phyloP scores from a whole-genome alignment of 2,797 vertebrate genomes.

The Moxostoma hubbsi region DNA sequence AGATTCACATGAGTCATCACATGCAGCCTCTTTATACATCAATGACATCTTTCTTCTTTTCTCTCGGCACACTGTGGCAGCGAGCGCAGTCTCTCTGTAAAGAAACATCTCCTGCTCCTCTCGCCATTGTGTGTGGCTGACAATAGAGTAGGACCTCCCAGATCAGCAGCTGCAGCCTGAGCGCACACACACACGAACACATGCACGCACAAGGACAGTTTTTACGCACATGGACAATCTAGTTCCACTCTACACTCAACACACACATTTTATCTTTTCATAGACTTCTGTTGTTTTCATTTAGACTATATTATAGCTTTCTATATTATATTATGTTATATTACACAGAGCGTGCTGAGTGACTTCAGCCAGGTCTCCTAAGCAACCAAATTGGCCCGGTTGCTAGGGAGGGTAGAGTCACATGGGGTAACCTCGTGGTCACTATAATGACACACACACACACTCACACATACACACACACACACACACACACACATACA shows the following conservation, averaged over 20 bases:
- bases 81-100: conserved; percentile 79
- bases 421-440: too few relatives aligned
- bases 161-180: conserved; percentile 86
- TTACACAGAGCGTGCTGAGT: too few relatives aligned
- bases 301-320: too few relatives aligned
- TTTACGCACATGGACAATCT: too few relatives aligned
- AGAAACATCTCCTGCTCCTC: conserved; percentile 78
- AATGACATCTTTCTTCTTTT: conserved; percentile 77
- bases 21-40: conserved; percentile 73
- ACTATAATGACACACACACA: not conserved
- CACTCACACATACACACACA: not conserved
- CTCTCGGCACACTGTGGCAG: conserved; percentile 71
- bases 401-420: too few relatives aligned
- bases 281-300: too few relatives aligned
- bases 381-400: too few relatives aligned
- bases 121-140: conserved; percentile 80
- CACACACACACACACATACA: not conserved
- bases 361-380: too few relatives aligned
- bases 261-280: too few relatives aligned
- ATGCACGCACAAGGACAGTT: too few relatives aligned
- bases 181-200: not conserved
- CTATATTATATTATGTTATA: too few relatives aligned
- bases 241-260: too few relatives aligned
- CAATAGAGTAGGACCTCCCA: conserved; percentile 89
- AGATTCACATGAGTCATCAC: conserved; percentile 69